These are phyloP conservation scores for Seira sanloemensis DNA, from an alignment of 2,888 invertebrate species.

Conservation along the genomic window DNA sequence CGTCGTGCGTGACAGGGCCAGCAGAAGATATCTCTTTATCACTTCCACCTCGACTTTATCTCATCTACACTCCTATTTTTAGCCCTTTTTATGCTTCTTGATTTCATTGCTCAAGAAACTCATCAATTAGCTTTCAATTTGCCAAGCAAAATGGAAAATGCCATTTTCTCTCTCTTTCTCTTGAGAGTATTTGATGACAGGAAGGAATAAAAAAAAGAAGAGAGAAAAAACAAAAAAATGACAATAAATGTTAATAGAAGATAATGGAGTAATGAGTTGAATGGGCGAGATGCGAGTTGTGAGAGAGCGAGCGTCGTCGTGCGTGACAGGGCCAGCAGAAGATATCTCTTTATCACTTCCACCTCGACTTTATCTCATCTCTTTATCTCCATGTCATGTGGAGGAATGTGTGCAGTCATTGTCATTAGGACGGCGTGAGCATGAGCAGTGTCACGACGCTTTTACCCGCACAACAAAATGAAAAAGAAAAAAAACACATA, in stretches of 20 bases:
- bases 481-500: constrained; percentile 4
- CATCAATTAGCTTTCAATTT: constrained; percentile 19
- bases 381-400: too few relatives aligned
- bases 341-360: constrained; percentile 28
- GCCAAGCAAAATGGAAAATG: neutral
- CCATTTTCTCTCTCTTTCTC: too few relatives aligned
- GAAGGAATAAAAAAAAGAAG: constrained; percentile 3
- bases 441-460: constrained; percentile 36
- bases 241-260: constrained; percentile 28
- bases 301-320: constrained; percentile 24
- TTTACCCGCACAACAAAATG: constrained; percentile 14
- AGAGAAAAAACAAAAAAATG: constrained; percentile 12
- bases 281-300: constrained; percentile 2
- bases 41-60: neutral
- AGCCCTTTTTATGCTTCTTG: constrained; percentile 14
- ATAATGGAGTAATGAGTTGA: constrained; percentile 38
- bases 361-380: constrained; percentile 10
- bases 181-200: neutral
- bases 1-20: constrained; percentile 40
- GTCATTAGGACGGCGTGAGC: constrained; percentile 11
- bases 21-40: constrained; percentile 36
- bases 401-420: constrained; percentile 46
- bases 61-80: neutral
- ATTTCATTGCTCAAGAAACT: too few relatives aligned
- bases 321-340: constrained; percentile 43